Percentiles rank a stretch among this genome's conserved stretches.
Evolutionary conservation across 2,113 vertebrate species (phyloP).

Genomic region (Rana temporaria): DNA sequence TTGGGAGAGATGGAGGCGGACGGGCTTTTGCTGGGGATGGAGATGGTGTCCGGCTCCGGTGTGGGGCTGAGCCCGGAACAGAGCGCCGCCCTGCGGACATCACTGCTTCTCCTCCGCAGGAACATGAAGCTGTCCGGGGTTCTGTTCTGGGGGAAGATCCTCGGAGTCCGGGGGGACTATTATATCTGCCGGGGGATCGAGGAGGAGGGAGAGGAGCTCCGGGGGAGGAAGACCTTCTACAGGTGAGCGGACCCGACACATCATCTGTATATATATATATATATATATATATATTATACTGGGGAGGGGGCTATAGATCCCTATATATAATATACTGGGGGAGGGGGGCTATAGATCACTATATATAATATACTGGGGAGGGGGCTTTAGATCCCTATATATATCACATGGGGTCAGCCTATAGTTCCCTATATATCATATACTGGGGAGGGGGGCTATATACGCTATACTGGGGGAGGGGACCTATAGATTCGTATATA

Average conservation of each 20-base stretch:
- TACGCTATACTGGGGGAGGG: too few relatives aligned
- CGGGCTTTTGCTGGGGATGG: constrained; percentile 73
- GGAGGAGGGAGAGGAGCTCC: constrained; percentile 76
- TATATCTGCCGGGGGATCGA: constrained; percentile 85
- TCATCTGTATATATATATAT: too few relatives aligned
- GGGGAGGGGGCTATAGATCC: too few relatives aligned
- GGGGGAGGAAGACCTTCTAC: constrained; percentile 80
- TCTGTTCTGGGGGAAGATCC: constrained; percentile 90
- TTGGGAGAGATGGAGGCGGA: constrained; percentile 75
- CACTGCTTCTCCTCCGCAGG: constrained; percentile 79
- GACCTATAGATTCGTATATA: too few relatives aligned
- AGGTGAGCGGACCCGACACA: constrained; percentile 71
- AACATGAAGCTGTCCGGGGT: constrained; percentile 85
- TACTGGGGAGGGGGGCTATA: too few relatives aligned
- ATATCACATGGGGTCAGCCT: too few relatives aligned
- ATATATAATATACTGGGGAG: too few relatives aligned
- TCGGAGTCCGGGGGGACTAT: constrained; percentile 82
- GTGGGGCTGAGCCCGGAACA: constrained; percentile 79
- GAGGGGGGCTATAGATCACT: too few relatives aligned
- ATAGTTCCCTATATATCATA: too few relatives aligned
- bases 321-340: too few relatives aligned
- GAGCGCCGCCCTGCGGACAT: constrained; percentile 77
- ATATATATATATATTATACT: too few relatives aligned
- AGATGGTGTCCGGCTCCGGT: constrained; percentile 79
- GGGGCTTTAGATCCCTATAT: too few relatives aligned